Conservation (phyloP, 2,888 invertebrate genomes). For the Notodonta dromedarius region DNA sequence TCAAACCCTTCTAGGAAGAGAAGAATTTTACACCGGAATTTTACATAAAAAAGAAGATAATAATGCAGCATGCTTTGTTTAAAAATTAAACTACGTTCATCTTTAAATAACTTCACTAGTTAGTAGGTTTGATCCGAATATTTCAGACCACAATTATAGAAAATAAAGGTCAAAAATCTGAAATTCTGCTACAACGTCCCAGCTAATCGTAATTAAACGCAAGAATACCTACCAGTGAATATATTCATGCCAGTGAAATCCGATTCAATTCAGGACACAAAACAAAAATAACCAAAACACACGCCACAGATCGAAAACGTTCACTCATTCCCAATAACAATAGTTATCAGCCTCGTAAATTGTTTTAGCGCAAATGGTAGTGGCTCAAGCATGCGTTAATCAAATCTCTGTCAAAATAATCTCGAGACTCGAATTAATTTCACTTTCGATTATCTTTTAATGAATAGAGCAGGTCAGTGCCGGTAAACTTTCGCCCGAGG, state of each 20-base stretch:
- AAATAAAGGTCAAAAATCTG: too few species aligned
- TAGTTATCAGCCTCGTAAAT: conserved; percentile 6
- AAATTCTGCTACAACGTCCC: too few species aligned
- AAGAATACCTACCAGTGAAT: neutral
- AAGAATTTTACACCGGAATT: too few species aligned
- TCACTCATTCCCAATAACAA: conserved; percentile 15
- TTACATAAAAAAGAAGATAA: too few species aligned
- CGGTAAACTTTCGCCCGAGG: conserved; percentile 73
- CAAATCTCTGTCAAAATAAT: conserved; percentile 64
- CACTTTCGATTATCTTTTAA: conserved; percentile 78
- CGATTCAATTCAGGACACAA: conserved; percentile 1
- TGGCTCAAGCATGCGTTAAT: conserved; percentile 56
- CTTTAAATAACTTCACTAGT: too few species aligned
- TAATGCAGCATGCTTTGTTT: too few species aligned
- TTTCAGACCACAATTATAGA: too few species aligned
- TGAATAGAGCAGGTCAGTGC: conserved; percentile 74
- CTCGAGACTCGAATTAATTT: conserved; percentile 71
- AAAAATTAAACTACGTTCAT: too few species aligned
- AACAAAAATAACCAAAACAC: neutral
- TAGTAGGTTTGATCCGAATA: too few species aligned
- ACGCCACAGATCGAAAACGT: conserved; percentile 7
- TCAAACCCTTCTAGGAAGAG: too few species aligned
- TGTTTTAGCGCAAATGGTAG: conserved; percentile 14
- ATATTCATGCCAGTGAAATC: conserved; percentile 4
- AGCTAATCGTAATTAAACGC: conserved; percentile 2